Base-by-base conservation (phyloP, 2,888 invertebrate genomes). In the Aphodius sticticus region DNA sequence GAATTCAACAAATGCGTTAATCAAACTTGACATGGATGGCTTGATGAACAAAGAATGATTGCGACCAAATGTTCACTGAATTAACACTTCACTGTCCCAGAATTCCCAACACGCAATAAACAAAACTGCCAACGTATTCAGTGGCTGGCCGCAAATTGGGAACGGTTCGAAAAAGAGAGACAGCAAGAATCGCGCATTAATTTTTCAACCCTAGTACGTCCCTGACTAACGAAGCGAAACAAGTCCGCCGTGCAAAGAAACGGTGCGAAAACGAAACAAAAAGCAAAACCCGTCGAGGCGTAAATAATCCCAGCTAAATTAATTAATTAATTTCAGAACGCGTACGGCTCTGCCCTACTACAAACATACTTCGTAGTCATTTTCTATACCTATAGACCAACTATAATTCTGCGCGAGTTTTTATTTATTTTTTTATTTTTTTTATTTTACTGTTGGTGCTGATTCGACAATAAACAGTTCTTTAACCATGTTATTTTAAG, bases 121-220 rank as follows among this genome's bases (percentile, higher is more conserved):
- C 12, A 53, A 53, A 53, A 53, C 2, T 53, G 53, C 53, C 7
- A 53, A 53, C 53, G 53, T 53, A 53, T 53, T 53, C 53, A 26
- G 26, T 26, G 26, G 26, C 26, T 53, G 12, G 7, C 53, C 53
- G 12, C 53, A 53, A 53, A 26, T 26, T 53, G 12, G 12, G 53
- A 53, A 53, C 53, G 12, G 9, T 5, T 38, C 53, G 53, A 53
- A 12, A 53, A 53, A 53, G 53, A 53, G 9, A 12, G 53, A 53
- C 53, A 53, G 53, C 53, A 53, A 53, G 53, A 53, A 53, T 53
- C 53, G 53, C 53, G 53, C 53, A 53, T 53, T 53, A 53, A 53
- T 53, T 53, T 53, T 53, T 53, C 53, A 53, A 5, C 53, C 2
- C 9, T 53, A 12, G 53, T 53, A 53, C 53, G 53, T 53, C 53